These are phyloP conservation scores for Cryptus viduatorius DNA, from an alignment of 2,888 invertebrate genomes.

Conservation along the genomic window DNA sequence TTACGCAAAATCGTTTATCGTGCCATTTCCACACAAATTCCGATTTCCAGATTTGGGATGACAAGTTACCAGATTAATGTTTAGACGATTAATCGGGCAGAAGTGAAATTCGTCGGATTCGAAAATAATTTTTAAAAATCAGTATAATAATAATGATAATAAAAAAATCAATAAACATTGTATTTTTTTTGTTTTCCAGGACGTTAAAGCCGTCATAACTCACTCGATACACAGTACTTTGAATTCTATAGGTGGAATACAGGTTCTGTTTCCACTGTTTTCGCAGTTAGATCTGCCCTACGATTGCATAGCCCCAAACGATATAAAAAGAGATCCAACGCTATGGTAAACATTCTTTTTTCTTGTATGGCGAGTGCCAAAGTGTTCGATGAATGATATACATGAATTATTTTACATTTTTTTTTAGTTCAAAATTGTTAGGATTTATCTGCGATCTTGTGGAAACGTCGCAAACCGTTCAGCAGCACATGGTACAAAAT, in stretches of 20 bases:
- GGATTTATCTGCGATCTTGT: conserved; percentile 99
- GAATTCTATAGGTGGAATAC: conserved; percentile 99
- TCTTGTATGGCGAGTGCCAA: conserved; percentile 15
- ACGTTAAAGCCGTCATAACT: conserved; percentile 99
- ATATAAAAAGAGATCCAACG: conserved; percentile 94
- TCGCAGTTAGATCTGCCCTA: conserved; percentile 98
- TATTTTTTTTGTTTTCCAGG: conserved; percentile 87
- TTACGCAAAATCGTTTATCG: no score
- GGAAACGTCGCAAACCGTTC: conserved; percentile 98
- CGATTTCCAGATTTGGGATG: no score
- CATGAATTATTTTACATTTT: conserved; percentile 25
- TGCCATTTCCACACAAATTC: no score
- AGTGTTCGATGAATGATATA: neutral
- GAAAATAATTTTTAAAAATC: no score
- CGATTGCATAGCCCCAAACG: conserved; percentile 91
- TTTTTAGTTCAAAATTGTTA: conserved; percentile 94
- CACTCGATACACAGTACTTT: conserved; percentile 99
- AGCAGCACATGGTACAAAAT: conserved; percentile 99
- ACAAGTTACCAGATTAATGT: no score
- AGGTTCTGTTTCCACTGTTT: conserved; percentile 98
- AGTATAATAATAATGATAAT: no score
- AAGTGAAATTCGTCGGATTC: no score
- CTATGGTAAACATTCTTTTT: conserved; percentile 89
- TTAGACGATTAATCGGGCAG: no score
- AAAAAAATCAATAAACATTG: neutral